phyloP scores from a whole-genome alignment of 1,140 invertebrate genomes.

The Sesamia nonagrioides region DNA sequence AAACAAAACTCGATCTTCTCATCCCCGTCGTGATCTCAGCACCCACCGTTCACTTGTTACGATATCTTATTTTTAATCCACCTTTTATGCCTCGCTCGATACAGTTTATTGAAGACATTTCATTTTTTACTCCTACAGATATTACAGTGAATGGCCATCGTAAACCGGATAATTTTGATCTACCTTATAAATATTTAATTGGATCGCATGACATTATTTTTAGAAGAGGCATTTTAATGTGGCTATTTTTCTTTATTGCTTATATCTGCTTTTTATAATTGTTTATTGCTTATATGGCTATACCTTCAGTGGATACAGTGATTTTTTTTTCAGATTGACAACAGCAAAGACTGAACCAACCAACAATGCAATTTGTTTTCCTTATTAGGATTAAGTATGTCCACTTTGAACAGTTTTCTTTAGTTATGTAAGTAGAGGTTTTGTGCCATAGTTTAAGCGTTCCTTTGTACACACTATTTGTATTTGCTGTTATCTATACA shows the following conservation, averaged over 20 bases:
- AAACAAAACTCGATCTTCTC: slow-evolving; percentile 65
- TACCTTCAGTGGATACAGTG: background rate
- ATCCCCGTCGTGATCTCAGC: slow-evolving; percentile 49
- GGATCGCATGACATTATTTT: slow-evolving; percentile 26
- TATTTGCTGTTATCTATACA: background rate
- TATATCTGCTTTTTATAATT: background rate
- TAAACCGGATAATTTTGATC: slow-evolving; percentile 51
- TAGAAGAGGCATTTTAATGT: background rate
- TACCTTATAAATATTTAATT: slow-evolving; percentile 48
- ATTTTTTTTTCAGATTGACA: background rate
- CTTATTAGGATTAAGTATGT: too few relatives aligned
- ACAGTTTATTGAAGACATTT: slow-evolving; percentile 56
- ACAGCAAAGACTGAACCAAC: too few relatives aligned
- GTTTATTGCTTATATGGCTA: background rate
- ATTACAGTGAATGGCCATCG: slow-evolving; percentile 51
- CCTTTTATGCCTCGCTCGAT: slow-evolving; percentile 50
- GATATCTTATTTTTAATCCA: slow-evolving; percentile 53
- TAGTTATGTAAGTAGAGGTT: too few relatives aligned
- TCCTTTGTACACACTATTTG: too few relatives aligned
- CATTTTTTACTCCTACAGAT: slow-evolving; percentile 51
- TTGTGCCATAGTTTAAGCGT: too few relatives aligned
- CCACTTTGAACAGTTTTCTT: too few relatives aligned
- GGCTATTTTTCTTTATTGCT: background rate
- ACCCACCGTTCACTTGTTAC: slow-evolving; percentile 52
- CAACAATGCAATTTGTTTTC: too few relatives aligned